Conservation (phyloP, 2,888 invertebrate species). For the Himalopsyche tibetana region DNA sequence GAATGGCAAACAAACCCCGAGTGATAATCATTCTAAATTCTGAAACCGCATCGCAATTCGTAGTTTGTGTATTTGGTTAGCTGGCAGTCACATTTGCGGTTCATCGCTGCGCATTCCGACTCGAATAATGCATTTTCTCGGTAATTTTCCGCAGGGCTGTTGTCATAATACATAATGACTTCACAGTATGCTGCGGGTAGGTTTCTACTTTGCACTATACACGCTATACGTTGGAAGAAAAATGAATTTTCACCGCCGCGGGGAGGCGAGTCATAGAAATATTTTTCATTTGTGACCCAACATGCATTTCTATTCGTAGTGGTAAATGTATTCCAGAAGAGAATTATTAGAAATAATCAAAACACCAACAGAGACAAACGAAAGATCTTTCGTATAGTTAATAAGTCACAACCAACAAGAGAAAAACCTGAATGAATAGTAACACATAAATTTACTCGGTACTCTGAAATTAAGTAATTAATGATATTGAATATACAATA, state of each 20-base stretch:
- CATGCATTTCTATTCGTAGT: neutral
- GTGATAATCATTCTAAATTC: constrained; percentile 19
- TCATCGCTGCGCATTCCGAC: neutral
- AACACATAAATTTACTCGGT: too few species aligned
- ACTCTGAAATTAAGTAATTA: too few species aligned
- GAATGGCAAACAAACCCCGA: neutral
- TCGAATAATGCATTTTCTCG: constrained; percentile 48
- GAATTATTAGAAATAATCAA: neutral
- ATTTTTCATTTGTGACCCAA: constrained; percentile 9
- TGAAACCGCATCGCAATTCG: constrained; percentile 9
- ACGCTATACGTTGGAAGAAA: constrained; percentile 15
- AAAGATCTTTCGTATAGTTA: too few species aligned
- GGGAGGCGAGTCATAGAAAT: constrained; percentile 29
- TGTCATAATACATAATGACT: constrained; percentile 60
- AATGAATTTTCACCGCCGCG: constrained; percentile 52
- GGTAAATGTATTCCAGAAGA: neutral
- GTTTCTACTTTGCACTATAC: constrained; percentile 48
- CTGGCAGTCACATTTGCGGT: constrained; percentile 17
- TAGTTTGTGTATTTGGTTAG: constrained; percentile 5
- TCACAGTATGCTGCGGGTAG: constrained; percentile 41
- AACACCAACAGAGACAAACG: neutral
- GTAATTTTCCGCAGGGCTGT: constrained; percentile 62
- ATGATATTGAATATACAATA: too few species aligned
- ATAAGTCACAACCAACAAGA: too few species aligned
- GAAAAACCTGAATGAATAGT: too few species aligned